These are phyloP conservation scores for Brevimyrus niger DNA, from an alignment of 2,113 vertebrate genomes.

Conservation along the genomic window DNA sequence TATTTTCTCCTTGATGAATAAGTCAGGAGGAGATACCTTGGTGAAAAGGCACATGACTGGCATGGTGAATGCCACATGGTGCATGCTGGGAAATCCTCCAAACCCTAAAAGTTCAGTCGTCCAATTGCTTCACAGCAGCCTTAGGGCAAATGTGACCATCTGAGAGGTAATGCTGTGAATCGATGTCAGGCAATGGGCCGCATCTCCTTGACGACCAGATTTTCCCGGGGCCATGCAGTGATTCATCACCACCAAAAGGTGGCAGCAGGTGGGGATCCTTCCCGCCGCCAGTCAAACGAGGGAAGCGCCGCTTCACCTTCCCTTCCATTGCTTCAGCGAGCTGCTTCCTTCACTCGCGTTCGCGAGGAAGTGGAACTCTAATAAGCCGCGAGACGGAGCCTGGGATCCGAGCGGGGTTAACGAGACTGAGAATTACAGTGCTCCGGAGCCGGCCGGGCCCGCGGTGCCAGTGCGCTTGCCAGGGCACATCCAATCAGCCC, in stretches of 20 bases:
- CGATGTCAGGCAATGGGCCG: neutral
- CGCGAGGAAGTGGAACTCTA: neutral
- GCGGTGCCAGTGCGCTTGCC: neutral
- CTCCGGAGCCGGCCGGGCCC: neutral
- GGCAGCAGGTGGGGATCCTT: neutral
- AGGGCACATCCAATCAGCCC: neutral
- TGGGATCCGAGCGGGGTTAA: constrained; percentile 7
- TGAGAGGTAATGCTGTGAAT: neutral
- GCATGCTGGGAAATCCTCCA: constrained; percentile 1
- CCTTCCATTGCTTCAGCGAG: neutral
- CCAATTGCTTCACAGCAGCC: neutral
- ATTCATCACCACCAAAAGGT: neutral
- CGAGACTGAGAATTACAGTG: constrained; percentile 6
- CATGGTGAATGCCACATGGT: neutral
- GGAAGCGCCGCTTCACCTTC: neutral
- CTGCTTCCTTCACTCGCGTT: neutral
- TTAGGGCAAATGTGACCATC: neutral
- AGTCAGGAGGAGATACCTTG: neutral
- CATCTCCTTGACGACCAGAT: constrained; percentile 8
- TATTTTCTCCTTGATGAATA: neutral
- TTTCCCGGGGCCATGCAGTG: neutral
- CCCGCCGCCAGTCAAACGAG: neutral
- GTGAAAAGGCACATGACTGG: neutral
- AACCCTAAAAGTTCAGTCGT: neutral
- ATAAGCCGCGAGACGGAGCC: neutral